These are phyloP conservation scores for Telmatherina bonti DNA, from an alignment of 2,797 vertebrate species.

Conservation along the genomic window DNA sequence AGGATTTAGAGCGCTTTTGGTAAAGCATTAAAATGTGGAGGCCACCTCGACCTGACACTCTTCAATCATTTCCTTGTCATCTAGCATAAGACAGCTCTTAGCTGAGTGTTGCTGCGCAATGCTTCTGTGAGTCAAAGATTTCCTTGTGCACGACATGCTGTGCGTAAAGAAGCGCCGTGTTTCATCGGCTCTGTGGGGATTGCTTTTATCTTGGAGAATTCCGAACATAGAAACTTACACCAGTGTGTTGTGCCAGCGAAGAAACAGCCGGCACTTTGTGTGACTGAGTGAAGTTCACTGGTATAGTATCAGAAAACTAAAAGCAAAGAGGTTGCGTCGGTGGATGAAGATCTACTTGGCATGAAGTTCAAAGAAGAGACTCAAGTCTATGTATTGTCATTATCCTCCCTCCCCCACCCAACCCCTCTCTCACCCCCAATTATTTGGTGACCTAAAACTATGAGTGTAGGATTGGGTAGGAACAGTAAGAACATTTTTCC, in stretches of 20 bases:
- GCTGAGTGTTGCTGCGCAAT: background rate
- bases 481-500: no score
- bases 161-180: background rate
- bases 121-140: background rate
- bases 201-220: background rate
- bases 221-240: background rate
- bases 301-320: background rate
- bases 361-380: no score
- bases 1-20: conserved; percentile 7
- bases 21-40: conserved; percentile 16
- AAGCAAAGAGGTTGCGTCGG: no score
- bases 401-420: no score
- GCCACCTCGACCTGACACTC: conserved; percentile 2
- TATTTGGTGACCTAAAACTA: no score
- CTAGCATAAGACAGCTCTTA: background rate
- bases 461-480: no score
- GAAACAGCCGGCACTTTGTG: background rate
- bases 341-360: no score
- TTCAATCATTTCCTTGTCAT: conserved; percentile 17
- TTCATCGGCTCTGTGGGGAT: background rate
- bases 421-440: no score
- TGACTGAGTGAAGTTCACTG: background rate
- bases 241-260: background rate
- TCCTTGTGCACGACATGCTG: background rate
- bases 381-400: no score